Conservation (phyloP, 1,140 invertebrate species). For the silkworm (Bombyx mori) region ASM3026992v2 NC_085109.1:10852501-10853000, state of each 20-base stretch:
- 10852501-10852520: slow-evolving; percentile 10
- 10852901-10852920: slow-evolving; percentile 84
- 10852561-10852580: not conserved
- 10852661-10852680: no score
- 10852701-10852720: no score
- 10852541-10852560: not conserved
- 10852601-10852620: not conserved
- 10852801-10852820: no score
- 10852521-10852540: slow-evolving; percentile 12
- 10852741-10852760: no score
- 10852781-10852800: no score
- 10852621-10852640: no score
- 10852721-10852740: no score
- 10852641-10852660: no score
- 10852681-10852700: no score
- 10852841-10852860: not conserved
- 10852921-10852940: slow-evolving; percentile 86
- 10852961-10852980: slow-evolving; percentile 94
- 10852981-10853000: slow-evolving; percentile 88
- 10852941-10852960: slow-evolving; percentile 87
- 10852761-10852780: no score
- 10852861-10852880: slow-evolving; percentile 83
- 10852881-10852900: slow-evolving; percentile 89
- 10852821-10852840: no score
- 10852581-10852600: not conserved